These are phyloP conservation scores for Bombylius discolor DNA, from an alignment of 2,888 invertebrate species.

Conservation along the genomic window DNA sequence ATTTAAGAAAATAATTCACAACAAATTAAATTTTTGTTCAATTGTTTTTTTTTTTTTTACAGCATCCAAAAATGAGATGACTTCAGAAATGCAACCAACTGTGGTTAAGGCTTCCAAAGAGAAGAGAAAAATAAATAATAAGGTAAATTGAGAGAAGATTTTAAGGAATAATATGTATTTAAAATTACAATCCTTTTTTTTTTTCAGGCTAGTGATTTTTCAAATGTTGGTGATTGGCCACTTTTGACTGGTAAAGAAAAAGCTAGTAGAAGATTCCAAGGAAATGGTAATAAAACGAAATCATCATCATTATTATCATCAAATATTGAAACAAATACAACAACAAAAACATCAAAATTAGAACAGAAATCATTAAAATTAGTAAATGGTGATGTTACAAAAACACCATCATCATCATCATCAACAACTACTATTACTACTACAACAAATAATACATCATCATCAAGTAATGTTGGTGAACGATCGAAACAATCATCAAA, in stretches of 20 bases:
- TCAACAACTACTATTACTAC: neutral
- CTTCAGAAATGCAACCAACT: constrained; percentile 27
- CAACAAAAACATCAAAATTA: neutral
- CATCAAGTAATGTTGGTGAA: neutral
- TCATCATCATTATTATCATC: neutral
- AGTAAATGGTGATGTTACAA: neutral
- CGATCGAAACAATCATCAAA: no score
- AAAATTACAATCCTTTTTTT: constrained; percentile 9
- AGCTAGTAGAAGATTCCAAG: constrained; percentile 33
- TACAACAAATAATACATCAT: neutral
- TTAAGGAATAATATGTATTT: neutral
- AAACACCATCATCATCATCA: neutral
- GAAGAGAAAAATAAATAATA: constrained; percentile 42
- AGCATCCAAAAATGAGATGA: constrained; percentile 14
- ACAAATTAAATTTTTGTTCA: neutral
- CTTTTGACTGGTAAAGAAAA: constrained; percentile 57
- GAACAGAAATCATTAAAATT: neutral
- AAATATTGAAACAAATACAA: neutral
- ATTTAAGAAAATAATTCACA: no score
- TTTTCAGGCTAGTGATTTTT: constrained; percentile 69
- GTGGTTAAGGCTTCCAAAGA: constrained; percentile 42
- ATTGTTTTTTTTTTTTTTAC: constrained; percentile 12
- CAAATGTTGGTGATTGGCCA: constrained; percentile 87
- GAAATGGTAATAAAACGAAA: constrained; percentile 3
- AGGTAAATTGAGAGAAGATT: constrained; percentile 33